Percentiles rank a stretch among this genome's conserved stretches.
These are phyloP conservation scores for Morone saxatilis DNA, from an alignment of 2,113 vertebrate species.

Conservation along the genomic window DNA sequence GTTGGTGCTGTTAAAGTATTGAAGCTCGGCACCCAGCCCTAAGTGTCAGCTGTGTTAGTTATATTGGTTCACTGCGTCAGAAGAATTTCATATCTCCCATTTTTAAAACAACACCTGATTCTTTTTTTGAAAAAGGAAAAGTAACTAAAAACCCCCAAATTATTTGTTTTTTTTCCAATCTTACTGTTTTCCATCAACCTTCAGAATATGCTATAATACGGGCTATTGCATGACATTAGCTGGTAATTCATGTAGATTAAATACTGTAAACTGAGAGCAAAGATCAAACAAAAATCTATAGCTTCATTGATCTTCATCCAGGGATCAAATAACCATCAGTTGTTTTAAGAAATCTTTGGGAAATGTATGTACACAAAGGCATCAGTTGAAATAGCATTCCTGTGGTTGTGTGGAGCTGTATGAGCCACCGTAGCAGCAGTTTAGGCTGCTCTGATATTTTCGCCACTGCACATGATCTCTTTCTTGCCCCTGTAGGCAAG, in stretches of 20 bases:
- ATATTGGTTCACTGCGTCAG: too few relatives aligned
- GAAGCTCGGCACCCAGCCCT: too few relatives aligned
- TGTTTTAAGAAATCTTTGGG: neutral
- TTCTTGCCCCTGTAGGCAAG: conserved; percentile 5
- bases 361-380: neutral
- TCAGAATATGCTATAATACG: too few relatives aligned
- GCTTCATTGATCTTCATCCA: neutral
- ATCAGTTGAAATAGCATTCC: neutral
- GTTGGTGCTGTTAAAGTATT: too few relatives aligned
- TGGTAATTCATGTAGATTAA: neutral
- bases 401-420: neutral
- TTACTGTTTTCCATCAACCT: too few relatives aligned
- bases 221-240: neutral
- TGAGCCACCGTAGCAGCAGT: neutral
- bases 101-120: too few relatives aligned
- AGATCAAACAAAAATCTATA: neutral
- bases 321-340: neutral
- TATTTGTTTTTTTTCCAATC: too few relatives aligned
- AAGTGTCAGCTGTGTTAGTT: too few relatives aligned
- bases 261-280: neutral
- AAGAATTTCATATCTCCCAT: too few relatives aligned
- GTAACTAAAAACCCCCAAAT: too few relatives aligned
- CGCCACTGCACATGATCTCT: conserved; percentile 11
- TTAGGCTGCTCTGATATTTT: conserved; percentile 23
- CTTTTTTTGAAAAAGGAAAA: too few relatives aligned